Evolutionary conservation across 2,113 vertebrate genomes (phyloP), one percentile per base, ranked within the genome.

Genomic region (Pollachius pollachius): DNA sequence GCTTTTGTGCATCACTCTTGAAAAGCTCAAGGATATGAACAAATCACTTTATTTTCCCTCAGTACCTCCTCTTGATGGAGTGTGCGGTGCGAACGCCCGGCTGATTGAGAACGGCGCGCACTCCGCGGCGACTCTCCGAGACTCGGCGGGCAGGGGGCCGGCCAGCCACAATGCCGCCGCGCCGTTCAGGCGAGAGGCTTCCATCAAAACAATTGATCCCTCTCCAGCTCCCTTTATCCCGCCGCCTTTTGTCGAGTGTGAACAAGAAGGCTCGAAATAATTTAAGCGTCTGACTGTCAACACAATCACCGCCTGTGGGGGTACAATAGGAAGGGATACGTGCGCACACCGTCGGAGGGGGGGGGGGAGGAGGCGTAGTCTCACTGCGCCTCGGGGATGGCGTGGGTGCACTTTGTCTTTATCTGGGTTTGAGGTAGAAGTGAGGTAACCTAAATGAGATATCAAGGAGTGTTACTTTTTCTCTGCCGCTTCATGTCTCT

Each of bases 1-100:
- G 84, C 84, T 82, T 88, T 90, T 90, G 80, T 88, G 81, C 76
- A 73, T 82, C 77, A 77, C 81, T 85, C 83, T 88, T 87, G 84
- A 89, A 83, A 81, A 84, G 79, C 88, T 87, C 83, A 89, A 87
- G 84, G 86, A 88, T 86, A 85, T 84, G 81, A 89, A 87, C 76
- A 64, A 70, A 64, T 27, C 37, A 52, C 59, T 56, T 11, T 12
- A 86, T 82, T 85, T 86, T 82, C 17, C 54, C 16, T n/a, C 82
- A 78, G 85, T 81, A 84, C 76, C 78, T 87, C 80, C 82, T 77
- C 79, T 83, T 84, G 79, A 48, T 13, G 41, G 41, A 90, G 72
- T 72, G 76, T 72, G 78, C 72, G 25, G 69, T 70, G 72, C 75
- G 75, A 81, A 11, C 81, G 78, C 57, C 81, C 80, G 52, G 70